These are phyloP conservation scores for Diabrotica undecimpunctata DNA, from an alignment of 1,140 invertebrate genomes.

Conservation along the genomic window DNA sequence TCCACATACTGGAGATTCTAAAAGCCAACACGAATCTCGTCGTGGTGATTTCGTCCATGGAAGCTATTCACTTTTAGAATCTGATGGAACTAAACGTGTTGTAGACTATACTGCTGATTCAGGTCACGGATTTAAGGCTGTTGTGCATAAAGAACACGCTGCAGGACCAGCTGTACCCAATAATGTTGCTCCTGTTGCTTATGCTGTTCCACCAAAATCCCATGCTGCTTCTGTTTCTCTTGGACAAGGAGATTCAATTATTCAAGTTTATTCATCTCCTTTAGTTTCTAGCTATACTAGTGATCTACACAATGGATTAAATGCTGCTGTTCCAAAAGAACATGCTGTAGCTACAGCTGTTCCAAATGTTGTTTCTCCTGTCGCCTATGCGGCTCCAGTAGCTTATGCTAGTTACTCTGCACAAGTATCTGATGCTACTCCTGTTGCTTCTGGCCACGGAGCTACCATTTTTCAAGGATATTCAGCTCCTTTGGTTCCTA, in stretches of 20 bases:
- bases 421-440: slow-evolving; percentile 39
- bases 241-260: neutral
- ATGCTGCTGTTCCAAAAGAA: slow-evolving; percentile 35
- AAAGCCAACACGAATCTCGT: no score
- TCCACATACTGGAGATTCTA: no score
- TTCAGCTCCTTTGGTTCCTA: slow-evolving; percentile 25
- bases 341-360: slow-evolving; percentile 26
- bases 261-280: slow-evolving; percentile 19
- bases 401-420: no score
- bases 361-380: neutral
- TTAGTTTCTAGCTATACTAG: slow-evolving; percentile 14
- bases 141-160: no score
- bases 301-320: slow-evolving; percentile 1
- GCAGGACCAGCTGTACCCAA: no score
- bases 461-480: neutral
- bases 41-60: no score
- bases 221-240: neutral
- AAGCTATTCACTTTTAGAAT: no score
- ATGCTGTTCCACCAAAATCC: slow-evolving; percentile 41
- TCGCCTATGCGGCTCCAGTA: neutral
- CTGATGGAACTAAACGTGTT: no score
- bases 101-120: no score
- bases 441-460: neutral
- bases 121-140: no score
- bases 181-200: neutral